Evolutionary conservation across 2,888 invertebrate species (phyloP).

Genomic region (Sympetrum striolatum): DNA sequence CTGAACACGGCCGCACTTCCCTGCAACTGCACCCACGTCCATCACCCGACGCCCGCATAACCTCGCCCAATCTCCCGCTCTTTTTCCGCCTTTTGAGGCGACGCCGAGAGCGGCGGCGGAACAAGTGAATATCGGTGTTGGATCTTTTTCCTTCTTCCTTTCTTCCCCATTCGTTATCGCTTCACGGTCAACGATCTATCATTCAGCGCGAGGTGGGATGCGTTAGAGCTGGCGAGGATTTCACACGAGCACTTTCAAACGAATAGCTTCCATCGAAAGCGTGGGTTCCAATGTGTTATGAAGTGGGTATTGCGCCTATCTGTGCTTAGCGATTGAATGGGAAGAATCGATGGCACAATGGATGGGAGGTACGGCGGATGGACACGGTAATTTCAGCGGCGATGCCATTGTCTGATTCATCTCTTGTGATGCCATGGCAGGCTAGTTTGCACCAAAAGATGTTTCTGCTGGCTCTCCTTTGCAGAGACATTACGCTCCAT

Average conservation of each 20-base stretch:
- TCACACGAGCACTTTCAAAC: background rate
- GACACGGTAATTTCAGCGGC: background rate
- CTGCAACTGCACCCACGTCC: background rate
- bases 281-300: background rate
- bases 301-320: background rate
- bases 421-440: no score
- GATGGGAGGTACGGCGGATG: background rate
- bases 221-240: background rate
- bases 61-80: background rate
- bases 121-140: background rate
- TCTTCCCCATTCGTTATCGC: background rate
- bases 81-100: background rate
- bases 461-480: no score
- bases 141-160: background rate
- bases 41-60: background rate
- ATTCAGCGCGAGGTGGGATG: background rate
- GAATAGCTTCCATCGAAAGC: background rate
- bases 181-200: background rate
- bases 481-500: no score
- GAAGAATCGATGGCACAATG: background rate
- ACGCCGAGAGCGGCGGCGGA: background rate
- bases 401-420: no score
- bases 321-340: background rate
- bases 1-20: background rate
- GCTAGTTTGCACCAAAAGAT: no score